phyloP scores from a whole-genome alignment of 2,888 invertebrate genomes.

The Autographa pulchrina region DNA sequence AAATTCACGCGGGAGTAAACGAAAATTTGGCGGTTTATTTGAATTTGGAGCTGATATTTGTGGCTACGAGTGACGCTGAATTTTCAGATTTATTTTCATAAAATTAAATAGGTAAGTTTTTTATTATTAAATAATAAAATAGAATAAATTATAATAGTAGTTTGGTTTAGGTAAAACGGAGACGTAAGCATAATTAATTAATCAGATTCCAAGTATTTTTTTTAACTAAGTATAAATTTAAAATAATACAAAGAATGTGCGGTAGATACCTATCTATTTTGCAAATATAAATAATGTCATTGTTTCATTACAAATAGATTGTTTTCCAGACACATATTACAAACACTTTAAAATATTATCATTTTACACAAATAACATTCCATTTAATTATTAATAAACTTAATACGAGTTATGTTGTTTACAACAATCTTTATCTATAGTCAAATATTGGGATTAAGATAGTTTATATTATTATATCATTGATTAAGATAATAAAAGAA shows the following conservation, averaged over 20 bases:
- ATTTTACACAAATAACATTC: neutral
- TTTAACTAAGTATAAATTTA: too few relatives aligned
- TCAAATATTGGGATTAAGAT: constrained; percentile 41
- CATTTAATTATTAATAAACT: constrained; percentile 28
- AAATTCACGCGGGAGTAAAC: constrained; percentile 37
- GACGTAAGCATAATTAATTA: too few relatives aligned
- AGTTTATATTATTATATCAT: neutral
- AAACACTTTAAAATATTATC: neutral
- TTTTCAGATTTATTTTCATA: constrained; percentile 11
- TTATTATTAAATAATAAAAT: neutral
- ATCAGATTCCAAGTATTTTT: too few relatives aligned
- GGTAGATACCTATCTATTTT: constrained; percentile 1
- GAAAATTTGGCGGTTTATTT: constrained; percentile 48
- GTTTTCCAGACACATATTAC: neutral
- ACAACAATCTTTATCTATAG: constrained; percentile 31
- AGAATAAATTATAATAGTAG: too few relatives aligned
- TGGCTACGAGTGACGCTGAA: constrained; percentile 38
- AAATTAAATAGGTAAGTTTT: constrained; percentile 47
- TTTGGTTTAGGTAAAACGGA: too few relatives aligned
- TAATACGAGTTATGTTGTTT: constrained; percentile 24
- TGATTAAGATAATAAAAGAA: too few relatives aligned
- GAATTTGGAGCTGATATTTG: constrained; percentile 35
- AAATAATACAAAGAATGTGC: too few relatives aligned
- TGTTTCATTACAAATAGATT: neutral
- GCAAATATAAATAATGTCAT: constrained; percentile 31